Evolutionary conservation across 2,888 invertebrate species (phyloP).

Genomic region (Ganaspis brasiliensis): DNA sequence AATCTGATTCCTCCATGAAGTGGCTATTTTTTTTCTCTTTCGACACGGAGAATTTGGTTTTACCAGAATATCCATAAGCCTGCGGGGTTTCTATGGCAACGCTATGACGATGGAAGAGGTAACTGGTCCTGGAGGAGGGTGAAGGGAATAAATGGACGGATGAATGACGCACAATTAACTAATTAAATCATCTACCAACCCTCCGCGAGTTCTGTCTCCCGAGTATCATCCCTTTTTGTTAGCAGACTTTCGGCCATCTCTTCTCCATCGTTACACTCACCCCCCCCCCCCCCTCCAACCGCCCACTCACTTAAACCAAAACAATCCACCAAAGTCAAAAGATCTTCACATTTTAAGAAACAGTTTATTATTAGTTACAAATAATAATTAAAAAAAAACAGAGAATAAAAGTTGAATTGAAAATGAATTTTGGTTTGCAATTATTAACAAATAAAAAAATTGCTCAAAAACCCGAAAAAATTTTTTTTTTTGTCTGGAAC

Average conservation of each 20-base stretch:
- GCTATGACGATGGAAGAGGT: slow-evolving; percentile 61
- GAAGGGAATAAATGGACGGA: slow-evolving; percentile 79
- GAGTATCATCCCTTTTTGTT: slow-evolving; percentile 74
- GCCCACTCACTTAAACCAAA: too few relatives aligned
- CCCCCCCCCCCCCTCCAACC: neutral
- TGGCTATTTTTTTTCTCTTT: slow-evolving; percentile 36
- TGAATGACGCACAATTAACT: slow-evolving; percentile 80
- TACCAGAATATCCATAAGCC: slow-evolving; percentile 58
- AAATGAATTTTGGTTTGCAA: too few relatives aligned
- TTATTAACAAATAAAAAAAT: too few relatives aligned
- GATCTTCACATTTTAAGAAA: neutral
- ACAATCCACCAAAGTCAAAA: neutral
- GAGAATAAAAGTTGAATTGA: too few relatives aligned
- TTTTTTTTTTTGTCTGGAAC: too few relatives aligned
- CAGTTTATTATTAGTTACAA: neutral
- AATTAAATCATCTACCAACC: slow-evolving; percentile 79
- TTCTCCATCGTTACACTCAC: slow-evolving; percentile 59
- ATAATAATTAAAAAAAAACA: too few relatives aligned
- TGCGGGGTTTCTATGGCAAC: slow-evolving; percentile 74
- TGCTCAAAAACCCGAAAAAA: too few relatives aligned
- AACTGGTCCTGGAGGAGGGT: slow-evolving; percentile 62
- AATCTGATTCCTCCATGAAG: slow-evolving; percentile 23
- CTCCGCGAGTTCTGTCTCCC: slow-evolving; percentile 74
- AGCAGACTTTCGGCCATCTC: slow-evolving; percentile 66
- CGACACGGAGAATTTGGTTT: slow-evolving; percentile 42